These are phyloP conservation scores for Cherax quadricarinatus DNA, from an alignment of 1,140 invertebrate species.

Conservation along the genomic window DNA sequence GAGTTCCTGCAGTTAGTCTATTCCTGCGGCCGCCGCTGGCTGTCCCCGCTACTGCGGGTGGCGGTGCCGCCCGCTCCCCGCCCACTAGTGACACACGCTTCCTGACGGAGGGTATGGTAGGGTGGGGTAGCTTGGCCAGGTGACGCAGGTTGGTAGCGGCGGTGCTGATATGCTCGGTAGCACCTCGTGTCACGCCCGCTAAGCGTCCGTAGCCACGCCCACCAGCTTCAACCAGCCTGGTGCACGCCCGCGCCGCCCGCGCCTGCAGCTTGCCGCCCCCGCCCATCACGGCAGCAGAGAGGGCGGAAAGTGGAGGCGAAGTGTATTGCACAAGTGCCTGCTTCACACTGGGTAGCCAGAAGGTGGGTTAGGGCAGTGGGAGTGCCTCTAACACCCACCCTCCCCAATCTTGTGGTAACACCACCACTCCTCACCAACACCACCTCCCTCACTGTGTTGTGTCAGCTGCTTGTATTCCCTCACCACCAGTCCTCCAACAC, in stretches of 20 bases:
- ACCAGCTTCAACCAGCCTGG: constrained; percentile 26
- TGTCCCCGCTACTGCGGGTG: background rate
- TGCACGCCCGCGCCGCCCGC: constrained; percentile 31
- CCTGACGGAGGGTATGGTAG: constrained; percentile 37
- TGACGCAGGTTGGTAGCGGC: constrained; percentile 36
- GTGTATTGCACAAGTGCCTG: background rate
- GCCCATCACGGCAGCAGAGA: constrained; percentile 5
- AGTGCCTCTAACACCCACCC: background rate
- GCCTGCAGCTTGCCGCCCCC: constrained; percentile 25
- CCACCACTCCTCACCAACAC: background rate
- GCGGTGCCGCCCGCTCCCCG: no score
- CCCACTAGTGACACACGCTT: constrained; percentile 4
- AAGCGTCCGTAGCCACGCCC: constrained; percentile 33
- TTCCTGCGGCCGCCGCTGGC: background rate
- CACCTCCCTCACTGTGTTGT: background rate
- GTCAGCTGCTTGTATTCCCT: background rate
- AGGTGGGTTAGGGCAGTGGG: background rate
- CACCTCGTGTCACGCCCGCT: constrained; percentile 18
- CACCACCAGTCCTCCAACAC: background rate
- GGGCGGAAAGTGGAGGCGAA: background rate
- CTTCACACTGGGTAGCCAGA: background rate
- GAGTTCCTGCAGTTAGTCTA: background rate
- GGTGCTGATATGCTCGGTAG: background rate
- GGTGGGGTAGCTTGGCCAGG: constrained; percentile 25
- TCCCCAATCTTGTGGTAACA: background rate